Evolutionary conservation across 1,140 invertebrate species (phyloP).

Genomic region (Drosophila sucinea): DNA sequence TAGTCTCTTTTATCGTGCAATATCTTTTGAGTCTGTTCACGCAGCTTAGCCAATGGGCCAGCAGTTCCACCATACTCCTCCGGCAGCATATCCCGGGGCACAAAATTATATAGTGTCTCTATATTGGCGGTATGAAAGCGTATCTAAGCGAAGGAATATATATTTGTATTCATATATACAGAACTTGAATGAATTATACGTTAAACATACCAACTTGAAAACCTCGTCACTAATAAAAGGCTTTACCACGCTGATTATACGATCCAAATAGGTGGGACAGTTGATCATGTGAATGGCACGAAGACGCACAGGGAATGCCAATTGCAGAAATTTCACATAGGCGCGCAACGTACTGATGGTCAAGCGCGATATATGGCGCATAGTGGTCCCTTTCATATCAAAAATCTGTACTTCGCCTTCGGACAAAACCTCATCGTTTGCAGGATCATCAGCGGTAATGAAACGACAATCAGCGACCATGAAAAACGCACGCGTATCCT

Average conservation of each 20-base stretch:
- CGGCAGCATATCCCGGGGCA: constrained; percentile 86
- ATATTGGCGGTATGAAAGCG: constrained; percentile 86
- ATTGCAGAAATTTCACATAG: constrained; percentile 84
- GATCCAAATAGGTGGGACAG: constrained; percentile 86
- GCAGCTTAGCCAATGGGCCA: constrained; percentile 85
- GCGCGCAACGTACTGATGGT: constrained; percentile 85
- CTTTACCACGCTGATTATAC: constrained; percentile 86
- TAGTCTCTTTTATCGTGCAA: constrained; percentile 73
- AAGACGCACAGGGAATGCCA: constrained; percentile 89
- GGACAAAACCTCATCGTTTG: constrained; percentile 62
- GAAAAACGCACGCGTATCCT: constrained; percentile 87
- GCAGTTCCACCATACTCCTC: constrained; percentile 87
- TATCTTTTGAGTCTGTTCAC: constrained; percentile 84
- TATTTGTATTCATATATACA: not conserved
- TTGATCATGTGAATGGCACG: constrained; percentile 90
- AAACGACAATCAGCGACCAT: constrained; percentile 88
- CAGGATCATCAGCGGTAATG: constrained; percentile 84
- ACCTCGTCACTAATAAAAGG: constrained; percentile 88
- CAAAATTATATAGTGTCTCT: constrained; percentile 85
- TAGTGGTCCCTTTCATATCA: constrained; percentile 86
- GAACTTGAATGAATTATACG: not conserved
- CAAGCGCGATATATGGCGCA: constrained; percentile 86
- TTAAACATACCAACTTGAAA: constrained; percentile 65
- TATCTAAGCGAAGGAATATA: constrained; percentile 73
- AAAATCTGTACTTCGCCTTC: constrained; percentile 88